Evolutionary conservation across 2,113 vertebrate species (phyloP).

Genomic region (Halcyon malimbica): DNA sequence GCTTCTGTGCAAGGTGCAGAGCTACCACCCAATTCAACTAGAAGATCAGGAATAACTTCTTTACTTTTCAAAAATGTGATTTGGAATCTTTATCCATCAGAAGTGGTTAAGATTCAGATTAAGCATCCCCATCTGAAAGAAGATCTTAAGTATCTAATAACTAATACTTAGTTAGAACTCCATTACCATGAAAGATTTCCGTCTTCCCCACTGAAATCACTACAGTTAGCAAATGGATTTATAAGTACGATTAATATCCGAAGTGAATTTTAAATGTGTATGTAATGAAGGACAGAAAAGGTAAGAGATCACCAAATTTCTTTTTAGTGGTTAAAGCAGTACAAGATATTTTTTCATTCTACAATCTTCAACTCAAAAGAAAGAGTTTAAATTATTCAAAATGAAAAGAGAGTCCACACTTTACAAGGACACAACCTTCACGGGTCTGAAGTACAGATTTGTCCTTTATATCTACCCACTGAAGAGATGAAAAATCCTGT

Average conservation of each 20-base stretch:
- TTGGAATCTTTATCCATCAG: neutral
- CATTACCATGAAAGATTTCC: constrained; percentile 15
- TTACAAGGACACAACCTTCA: constrained; percentile 7
- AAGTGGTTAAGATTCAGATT: neutral
- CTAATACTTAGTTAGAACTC: constrained; percentile 15
- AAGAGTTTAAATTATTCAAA: constrained; percentile 34
- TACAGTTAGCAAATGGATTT: constrained; percentile 29
- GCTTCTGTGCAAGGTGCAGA: neutral
- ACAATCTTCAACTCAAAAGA: neutral
- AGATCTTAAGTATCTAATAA: constrained; percentile 35
- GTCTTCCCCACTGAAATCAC: constrained; percentile 9
- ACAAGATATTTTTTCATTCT: neutral
- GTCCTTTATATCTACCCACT: neutral
- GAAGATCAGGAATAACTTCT: neutral
- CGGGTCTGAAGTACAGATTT: neutral
- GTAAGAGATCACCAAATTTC: constrained; percentile 25
- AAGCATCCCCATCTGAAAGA: neutral
- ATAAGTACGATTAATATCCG: constrained; percentile 43
- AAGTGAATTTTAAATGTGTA: constrained; percentile 41
- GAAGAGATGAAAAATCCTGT: neutral
- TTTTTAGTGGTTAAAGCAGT: neutral
- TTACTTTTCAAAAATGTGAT: neutral
- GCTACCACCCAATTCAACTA: neutral
- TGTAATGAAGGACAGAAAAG: constrained; percentile 33
- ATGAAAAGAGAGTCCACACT: neutral